Evolutionary conservation across 1,140 invertebrate genomes (phyloP), one percentile per base, ranked within the genome.

Genomic region (Bombus huntii): DNA sequence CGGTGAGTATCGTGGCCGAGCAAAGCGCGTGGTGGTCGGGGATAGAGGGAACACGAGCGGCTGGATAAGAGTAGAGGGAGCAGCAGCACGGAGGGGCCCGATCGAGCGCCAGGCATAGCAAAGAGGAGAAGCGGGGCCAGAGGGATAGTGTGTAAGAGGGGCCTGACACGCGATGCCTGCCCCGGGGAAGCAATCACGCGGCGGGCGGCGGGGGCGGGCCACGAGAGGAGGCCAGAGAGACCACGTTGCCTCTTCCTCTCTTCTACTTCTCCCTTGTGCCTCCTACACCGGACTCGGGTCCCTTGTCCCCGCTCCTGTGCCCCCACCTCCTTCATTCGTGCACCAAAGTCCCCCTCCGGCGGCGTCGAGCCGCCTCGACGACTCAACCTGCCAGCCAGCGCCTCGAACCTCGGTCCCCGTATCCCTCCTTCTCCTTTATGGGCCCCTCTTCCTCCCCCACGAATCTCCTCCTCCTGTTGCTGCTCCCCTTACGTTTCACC

Each of bases 141-240:
- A 47, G 73, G 83, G 83, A 88, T 74, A 77, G 90, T 86, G 91
- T 90, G 92, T 92, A 93, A 94, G 94, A 93, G 94, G 93, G 94
- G 93, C 91, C 94, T 94, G 94, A 95, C 94, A 95, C 94, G 94
- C 94, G 94, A 95, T 95, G 94, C 94, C 89, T 91, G 94, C 93
- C 94, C 89, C 92, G 91, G 89, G 94, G 94, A 93, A 93, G 94
- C 92, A 94, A 94, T 94, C 94, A 93, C 89, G 92, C 89, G 92
- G 92, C 90, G 93, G 93, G 91, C 91, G 93, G 93, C 93, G 94
- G 93, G 94, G 94, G 94, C 92, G 94, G 93, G 89, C 89, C 83
- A 66, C 82, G 76, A 88, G 88, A 91, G 91, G 88, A 88, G 88
- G 66, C 81, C 73, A 13, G 28, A 71, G 66, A 79, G 71, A 90